Conservation (phyloP, 2,797 vertebrate genomes). For the Toxotes lorentzi region DNA sequence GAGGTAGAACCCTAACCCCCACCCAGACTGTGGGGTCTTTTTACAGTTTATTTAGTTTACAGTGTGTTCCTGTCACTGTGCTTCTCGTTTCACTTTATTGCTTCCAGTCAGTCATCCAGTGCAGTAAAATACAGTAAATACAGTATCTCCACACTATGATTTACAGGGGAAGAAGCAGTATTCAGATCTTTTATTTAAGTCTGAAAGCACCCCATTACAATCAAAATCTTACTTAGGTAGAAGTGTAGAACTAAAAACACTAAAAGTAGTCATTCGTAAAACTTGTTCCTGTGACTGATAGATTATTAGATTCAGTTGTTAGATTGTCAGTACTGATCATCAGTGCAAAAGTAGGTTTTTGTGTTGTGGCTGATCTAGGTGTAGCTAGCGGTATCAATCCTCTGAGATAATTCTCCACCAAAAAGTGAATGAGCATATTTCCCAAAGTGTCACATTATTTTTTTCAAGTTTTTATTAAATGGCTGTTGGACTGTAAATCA, state of each 20-base stretch:
- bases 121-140: background rate
- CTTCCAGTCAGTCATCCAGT: conserved; percentile 31
- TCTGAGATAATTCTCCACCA: background rate
- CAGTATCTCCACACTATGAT: background rate
- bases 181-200: background rate
- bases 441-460: background rate
- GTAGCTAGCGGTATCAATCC: background rate
- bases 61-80: conserved; percentile 9
- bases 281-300: too few relatives aligned
- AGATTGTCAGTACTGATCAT: background rate
- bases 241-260: background rate
- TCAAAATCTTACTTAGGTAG: background rate
- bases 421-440: background rate
- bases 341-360: background rate
- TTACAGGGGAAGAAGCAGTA: background rate
- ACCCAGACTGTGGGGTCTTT: background rate
- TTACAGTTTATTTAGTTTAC: conserved; percentile 1
- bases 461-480: background rate
- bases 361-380: background rate
- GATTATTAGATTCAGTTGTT: too few relatives aligned
- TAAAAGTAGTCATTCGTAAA: background rate
- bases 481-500: background rate
- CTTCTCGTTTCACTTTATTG: conserved; percentile 44
- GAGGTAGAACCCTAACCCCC: background rate
- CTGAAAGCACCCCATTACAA: background rate